These are phyloP conservation scores for Eremobia ochroleuca DNA, from an alignment of 2,888 invertebrate genomes.

Conservation along the genomic window DNA sequence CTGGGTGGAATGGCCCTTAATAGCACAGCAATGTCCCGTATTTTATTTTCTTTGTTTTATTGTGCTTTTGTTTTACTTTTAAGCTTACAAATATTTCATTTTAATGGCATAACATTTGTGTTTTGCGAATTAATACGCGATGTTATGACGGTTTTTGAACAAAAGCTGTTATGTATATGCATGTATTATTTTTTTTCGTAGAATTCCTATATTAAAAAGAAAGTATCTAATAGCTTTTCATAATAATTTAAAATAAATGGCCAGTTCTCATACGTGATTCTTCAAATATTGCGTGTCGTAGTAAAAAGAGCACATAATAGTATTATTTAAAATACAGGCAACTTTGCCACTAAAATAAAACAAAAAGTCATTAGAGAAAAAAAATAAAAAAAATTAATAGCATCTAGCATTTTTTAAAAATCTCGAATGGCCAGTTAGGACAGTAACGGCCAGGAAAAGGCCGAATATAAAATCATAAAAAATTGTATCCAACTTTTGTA, in stretches of 20 bases:
- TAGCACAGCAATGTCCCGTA: background rate
- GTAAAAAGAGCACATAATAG: conserved; percentile 9
- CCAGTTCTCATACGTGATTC: background rate
- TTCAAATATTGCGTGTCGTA: background rate
- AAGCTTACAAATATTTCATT: conserved; percentile 16
- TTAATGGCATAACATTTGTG: conserved; percentile 10
- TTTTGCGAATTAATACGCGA: background rate
- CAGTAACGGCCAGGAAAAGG: background rate
- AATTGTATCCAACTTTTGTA: background rate
- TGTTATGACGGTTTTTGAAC: background rate
- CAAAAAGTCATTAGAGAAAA: background rate
- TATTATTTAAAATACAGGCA: background rate
- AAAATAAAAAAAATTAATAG: background rate
- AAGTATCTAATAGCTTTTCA: background rate
- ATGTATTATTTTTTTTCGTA: background rate
- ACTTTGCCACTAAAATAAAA: background rate
- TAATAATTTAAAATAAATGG: background rate
- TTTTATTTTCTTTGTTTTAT: conserved; percentile 7
- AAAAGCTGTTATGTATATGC: background rate
- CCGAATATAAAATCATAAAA: background rate
- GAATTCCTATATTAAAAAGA: background rate
- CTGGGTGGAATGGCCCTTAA: no score
- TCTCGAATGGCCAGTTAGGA: background rate
- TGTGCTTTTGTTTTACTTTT: conserved; percentile 1
- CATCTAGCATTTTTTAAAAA: conserved; percentile 8